phyloP scores from a whole-genome alignment of 1,140 invertebrate genomes.

The Archegozetes longisetosus region DNA sequence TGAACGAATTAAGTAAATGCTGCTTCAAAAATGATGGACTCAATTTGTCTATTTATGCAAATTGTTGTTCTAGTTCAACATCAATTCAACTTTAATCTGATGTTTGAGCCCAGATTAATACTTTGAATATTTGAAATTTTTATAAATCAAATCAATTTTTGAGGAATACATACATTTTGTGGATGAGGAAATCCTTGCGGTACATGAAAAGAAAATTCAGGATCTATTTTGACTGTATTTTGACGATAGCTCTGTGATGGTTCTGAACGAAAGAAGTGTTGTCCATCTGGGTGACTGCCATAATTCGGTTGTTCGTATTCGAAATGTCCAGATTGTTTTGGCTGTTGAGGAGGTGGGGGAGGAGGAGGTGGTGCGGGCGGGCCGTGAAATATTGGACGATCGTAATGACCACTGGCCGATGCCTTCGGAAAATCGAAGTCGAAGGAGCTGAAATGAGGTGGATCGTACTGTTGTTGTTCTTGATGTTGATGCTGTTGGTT shows the following conservation, averaged over 20 bases:
- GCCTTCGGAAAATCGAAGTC: background rate
- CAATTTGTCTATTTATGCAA: background rate
- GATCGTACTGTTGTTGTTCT: background rate
- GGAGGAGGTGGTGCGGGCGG: too few relatives aligned
- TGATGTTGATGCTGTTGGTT: background rate
- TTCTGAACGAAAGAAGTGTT: background rate
- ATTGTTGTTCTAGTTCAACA: background rate
- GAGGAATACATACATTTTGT: too few relatives aligned
- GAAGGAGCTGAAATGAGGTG: background rate
- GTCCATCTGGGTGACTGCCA: too few relatives aligned
- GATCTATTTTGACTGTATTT: background rate
- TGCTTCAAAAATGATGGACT: too few relatives aligned
- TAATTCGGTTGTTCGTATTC: background rate
- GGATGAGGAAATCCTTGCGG: background rate
- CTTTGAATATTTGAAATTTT: too few relatives aligned
- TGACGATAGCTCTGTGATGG: background rate
- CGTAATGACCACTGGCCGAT: background rate
- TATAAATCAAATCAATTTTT: too few relatives aligned
- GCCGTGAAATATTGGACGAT: too few relatives aligned
- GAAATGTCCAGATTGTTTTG: background rate
- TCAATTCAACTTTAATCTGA: background rate
- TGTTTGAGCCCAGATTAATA: too few relatives aligned
- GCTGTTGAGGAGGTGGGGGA: background rate
- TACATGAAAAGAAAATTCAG: background rate
- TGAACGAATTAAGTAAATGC: too few relatives aligned